Evolutionary conservation across 2,113 vertebrate species (phyloP), one percentile per base, ranked within the genome.

Genomic region (Paraplagusia blochii): DNA sequence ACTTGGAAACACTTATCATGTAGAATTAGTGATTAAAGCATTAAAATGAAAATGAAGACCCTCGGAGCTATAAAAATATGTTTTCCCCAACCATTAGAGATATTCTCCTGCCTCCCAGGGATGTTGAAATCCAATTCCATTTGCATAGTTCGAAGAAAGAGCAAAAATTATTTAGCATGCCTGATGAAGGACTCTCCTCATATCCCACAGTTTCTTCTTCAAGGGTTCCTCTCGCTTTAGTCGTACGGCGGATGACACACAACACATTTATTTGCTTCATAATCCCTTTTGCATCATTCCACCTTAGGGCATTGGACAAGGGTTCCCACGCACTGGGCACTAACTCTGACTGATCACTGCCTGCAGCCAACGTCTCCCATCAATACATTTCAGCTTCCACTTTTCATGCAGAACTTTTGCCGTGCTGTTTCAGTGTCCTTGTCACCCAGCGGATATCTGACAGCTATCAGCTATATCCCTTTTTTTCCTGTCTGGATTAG

Each of bases 241-340:
- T 43, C 55, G 48, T 54, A 60, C 44, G 34, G 54, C 53, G 43
- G 54, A 51, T 42, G 44, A 11, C 58, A 67, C 58, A 70, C 53
- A 42, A 53, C 49, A 77, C 64, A 80, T 85, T 77, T 57, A 73
- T 86, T 76, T 54, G 59, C 80, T 87, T 82, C 63, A 82, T 85
- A 78, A 88, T 85, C 83, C 71, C 79, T 63, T 57, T 53, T 69
- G 63, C 77, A 80, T 81, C 57, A 46, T 53, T 56, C 40, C 4
- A n/a, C 19, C n/a, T 67, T 42, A 77, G 77, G 63, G 79, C 58
- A 72, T 51, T 61, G 66, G 74, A 50, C 72, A 56, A 81, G 72
- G 53, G 55, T 63, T 58, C 54, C 22, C 15, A 40, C 4, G 17
- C 63, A 69, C 81, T 29, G 45, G 80, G 52, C 69, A 2, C 16